Conservation (phyloP, 1,140 invertebrate species). For the Trachelipus rathkii region DNA sequence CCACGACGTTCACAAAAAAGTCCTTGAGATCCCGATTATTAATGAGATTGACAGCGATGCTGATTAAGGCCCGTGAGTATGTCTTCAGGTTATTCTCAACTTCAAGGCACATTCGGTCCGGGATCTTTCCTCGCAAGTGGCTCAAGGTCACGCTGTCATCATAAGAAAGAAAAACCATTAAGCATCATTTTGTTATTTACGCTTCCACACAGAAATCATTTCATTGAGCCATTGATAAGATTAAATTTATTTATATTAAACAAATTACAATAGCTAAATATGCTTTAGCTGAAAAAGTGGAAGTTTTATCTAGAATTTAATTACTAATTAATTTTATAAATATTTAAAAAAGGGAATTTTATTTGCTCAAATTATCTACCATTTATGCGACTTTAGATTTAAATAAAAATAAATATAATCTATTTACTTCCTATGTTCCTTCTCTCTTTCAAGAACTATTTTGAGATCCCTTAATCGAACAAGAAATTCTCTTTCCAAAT, state of each 20-base stretch:
- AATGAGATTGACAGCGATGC: slow-evolving; percentile 77
- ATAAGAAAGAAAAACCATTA: neutral
- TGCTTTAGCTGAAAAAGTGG: too few relatives aligned
- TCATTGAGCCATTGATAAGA: too few relatives aligned
- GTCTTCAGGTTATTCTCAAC: slow-evolving; percentile 72
- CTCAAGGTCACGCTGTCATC: slow-evolving; percentile 36
- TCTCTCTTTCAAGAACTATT: slow-evolving; percentile 81
- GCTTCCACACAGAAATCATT: too few relatives aligned
- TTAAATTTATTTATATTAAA: too few relatives aligned
- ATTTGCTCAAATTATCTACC: too few relatives aligned
- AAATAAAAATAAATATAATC: too few relatives aligned
- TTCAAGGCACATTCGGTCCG: slow-evolving; percentile 70
- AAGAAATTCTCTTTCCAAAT: slow-evolving; percentile 88
- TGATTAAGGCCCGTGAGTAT: slow-evolving; percentile 74
- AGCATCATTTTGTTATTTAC: too few relatives aligned
- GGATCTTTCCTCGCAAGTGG: slow-evolving; percentile 51
- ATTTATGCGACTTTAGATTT: too few relatives aligned
- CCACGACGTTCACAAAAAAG: slow-evolving; percentile 57
- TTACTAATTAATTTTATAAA: too few relatives aligned
- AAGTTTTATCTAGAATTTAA: too few relatives aligned
- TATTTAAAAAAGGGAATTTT: too few relatives aligned
- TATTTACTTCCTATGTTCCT: slow-evolving; percentile 75
- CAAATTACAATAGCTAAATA: too few relatives aligned
- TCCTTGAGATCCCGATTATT: slow-evolving; percentile 72
- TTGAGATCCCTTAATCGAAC: slow-evolving; percentile 79